Base-by-base conservation (phyloP, 2,888 invertebrate species). In the Pristionchus mayeri region DNA sequence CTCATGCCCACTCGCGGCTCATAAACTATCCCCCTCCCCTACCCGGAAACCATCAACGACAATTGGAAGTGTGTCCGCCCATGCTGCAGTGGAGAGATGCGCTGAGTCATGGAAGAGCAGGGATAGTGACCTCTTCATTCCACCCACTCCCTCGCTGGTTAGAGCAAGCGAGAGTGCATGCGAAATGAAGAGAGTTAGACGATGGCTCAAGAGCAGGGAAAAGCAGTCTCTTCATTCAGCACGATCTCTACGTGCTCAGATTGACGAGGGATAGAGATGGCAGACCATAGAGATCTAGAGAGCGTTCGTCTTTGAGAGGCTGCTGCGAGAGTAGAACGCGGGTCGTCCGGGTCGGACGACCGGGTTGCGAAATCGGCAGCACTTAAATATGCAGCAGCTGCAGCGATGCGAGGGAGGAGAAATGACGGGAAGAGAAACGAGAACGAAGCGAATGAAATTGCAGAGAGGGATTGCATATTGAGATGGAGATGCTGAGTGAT, bases 41-140 rank as follows among this genome's bases (percentile, higher is more conserved):
- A n/a, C 54, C 18, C 54, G 54, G 54, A 54, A 54, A 54, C 54
- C 54, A 54, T 54, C 54, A 54, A 54, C 54, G 54, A 54, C 54
- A 54, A 54, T 54, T 54, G 54, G 54, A 54, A 54, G 54, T 54
- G 54, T 1, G n/a, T n/a, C n/a, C n/a, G n/a, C n/a, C n/a, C n/a
- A n/a, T n/a, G n/a, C n/a, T n/a, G n/a, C n/a, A n/a, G n/a, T n/a
- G n/a, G n/a, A n/a, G n/a, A n/a, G n/a, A n/a, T n/a, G n/a, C n/a
- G n/a, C n/a, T n/a, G n/a, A n/a, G n/a, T n/a, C n/a, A n/a, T n/a
- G n/a, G n/a, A n/a, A n/a, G n/a, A n/a, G n/a, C n/a, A n/a, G n/a
- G n/a, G 44, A 9, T 13, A 9, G 44, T 44, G 6, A 44, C 13
- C 44, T 44, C 44, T 44, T 13, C 44, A 44, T 44, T 44, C 44